Percentiles rank a stretch among this genome's conserved stretches.
Conservation (phyloP, 2,888 invertebrate genomes). For the Pandemis corylana region DNA sequence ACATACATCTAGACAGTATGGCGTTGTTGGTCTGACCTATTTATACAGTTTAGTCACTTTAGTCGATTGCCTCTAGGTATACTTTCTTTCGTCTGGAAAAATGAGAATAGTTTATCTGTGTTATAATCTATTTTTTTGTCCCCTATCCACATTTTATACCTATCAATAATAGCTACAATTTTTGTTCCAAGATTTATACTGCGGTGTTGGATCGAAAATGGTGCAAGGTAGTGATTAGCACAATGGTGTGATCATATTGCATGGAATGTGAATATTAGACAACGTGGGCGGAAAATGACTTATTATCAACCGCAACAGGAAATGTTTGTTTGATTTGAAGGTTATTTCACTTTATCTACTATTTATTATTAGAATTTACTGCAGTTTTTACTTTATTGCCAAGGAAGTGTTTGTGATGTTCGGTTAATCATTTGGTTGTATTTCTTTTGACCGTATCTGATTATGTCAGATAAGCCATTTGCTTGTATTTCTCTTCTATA, state of each 20-base stretch:
- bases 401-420: too few relatives aligned
- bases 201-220: conserved; percentile 12
- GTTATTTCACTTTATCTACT: too few relatives aligned
- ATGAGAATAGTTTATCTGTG: background rate
- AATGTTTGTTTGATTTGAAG: background rate
- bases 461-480: too few relatives aligned
- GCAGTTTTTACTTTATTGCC: too few relatives aligned
- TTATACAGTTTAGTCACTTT: conserved; percentile 4
- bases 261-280: background rate
- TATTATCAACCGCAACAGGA: background rate
- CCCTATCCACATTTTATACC: background rate
- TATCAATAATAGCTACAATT: background rate
- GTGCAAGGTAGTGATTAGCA: conserved; percentile 6
- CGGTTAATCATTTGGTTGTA: too few relatives aligned
- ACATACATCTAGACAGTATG: conserved; percentile 33
- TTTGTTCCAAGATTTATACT: background rate
- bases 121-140: background rate
- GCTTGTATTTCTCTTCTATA: too few relatives aligned
- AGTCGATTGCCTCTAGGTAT: conserved; percentile 5
- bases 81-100: conserved; percentile 10
- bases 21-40: conserved; percentile 34
- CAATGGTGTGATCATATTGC: background rate
- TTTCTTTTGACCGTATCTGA: too few relatives aligned
- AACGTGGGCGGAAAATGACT: background rate
- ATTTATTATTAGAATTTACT: too few relatives aligned